phyloP scores from a whole-genome alignment of 2,113 vertebrate species.

The Origma solitaria region DNA sequence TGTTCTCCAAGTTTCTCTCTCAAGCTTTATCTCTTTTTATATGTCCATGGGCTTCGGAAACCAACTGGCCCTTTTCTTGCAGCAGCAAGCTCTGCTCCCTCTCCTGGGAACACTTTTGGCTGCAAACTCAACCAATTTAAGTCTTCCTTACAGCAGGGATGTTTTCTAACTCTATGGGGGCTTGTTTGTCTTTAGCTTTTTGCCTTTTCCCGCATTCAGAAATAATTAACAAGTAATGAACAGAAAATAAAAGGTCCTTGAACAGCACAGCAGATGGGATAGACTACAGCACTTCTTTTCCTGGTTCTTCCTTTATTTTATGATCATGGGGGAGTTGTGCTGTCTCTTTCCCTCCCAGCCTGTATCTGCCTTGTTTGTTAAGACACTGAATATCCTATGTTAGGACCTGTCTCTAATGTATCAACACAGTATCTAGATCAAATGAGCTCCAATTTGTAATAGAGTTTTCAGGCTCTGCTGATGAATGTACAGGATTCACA shows the following conservation, averaged over 20 bases:
- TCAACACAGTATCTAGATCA: background rate
- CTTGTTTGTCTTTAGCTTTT: constrained; percentile 28
- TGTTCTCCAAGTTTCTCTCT: background rate
- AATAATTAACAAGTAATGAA: constrained; percentile 44
- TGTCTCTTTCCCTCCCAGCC: background rate
- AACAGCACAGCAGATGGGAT: background rate
- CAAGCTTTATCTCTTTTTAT: background rate
- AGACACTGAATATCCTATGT: background rate
- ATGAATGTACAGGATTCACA: background rate
- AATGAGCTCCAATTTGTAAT: background rate
- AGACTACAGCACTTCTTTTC: background rate
- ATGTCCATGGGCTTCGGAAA: background rate
- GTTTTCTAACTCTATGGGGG: background rate
- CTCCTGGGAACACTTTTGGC: constrained; percentile 14
- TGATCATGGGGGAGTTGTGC: background rate
- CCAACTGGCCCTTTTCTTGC: background rate
- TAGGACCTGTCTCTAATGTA: background rate
- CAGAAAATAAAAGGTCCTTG: constrained; percentile 22
- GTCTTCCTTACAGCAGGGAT: background rate
- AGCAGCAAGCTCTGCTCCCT: background rate
- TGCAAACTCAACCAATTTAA: background rate
- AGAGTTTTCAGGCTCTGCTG: background rate
- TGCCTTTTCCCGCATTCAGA: background rate
- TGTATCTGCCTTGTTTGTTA: background rate
- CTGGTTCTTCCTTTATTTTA: background rate